Evolutionary conservation across 2,888 invertebrate genomes (phyloP).

Genomic region (Lomographa bimaculata): DNA sequence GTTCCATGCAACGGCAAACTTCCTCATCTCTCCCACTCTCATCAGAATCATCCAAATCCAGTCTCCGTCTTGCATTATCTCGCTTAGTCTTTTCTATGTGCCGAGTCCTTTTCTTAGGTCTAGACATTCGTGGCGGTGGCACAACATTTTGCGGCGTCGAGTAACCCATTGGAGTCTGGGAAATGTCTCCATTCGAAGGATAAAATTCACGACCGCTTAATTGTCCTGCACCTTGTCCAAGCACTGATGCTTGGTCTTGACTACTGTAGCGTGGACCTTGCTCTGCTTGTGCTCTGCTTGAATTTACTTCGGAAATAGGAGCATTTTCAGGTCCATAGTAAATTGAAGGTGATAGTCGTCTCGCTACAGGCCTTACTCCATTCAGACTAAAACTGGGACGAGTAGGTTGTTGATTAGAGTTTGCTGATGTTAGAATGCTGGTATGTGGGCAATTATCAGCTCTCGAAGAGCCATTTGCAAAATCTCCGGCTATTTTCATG

Average conservation of each 20-base stretch:
- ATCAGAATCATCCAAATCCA: constrained; percentile 39
- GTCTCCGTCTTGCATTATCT: constrained; percentile 27
- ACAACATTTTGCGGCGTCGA: constrained; percentile 36
- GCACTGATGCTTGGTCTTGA: constrained; percentile 1
- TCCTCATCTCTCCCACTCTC: constrained; percentile 32
- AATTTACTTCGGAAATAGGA: no score
- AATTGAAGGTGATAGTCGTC: no score
- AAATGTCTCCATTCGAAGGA: background rate
- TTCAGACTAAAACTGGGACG: no score
- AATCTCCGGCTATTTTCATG: no score
- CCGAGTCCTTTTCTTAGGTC: constrained; percentile 27
- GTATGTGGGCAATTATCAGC: no score
- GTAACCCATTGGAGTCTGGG: constrained; percentile 30
- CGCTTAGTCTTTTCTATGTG: constrained; percentile 19
- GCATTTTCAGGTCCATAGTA: no score
- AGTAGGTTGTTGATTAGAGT: no score
- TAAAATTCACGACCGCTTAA: background rate
- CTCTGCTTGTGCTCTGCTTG: no score
- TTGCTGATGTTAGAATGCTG: no score
- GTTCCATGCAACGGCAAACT: constrained; percentile 37
- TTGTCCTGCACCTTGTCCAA: background rate
- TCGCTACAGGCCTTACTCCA: no score
- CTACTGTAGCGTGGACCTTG: no score
- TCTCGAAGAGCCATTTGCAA: no score
- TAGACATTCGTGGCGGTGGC: constrained; percentile 3